Conservation (phyloP, 2,113 vertebrate genomes). For the Pyrgilauda ruficollis region DNA sequence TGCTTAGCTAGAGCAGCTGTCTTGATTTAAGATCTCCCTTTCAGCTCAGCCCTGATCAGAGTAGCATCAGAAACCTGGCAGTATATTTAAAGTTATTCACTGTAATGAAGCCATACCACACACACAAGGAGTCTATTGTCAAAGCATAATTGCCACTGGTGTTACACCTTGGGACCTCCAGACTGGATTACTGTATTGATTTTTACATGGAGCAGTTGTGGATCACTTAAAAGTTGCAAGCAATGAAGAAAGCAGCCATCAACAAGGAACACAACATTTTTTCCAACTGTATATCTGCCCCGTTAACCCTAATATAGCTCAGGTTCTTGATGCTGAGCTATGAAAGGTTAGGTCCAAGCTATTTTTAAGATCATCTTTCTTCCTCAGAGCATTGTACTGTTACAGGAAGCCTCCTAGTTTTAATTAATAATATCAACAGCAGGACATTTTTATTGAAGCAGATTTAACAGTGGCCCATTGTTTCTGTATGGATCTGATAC, state of each 20-base stretch:
- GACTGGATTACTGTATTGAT: conserved; percentile 45
- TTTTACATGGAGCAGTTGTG: conserved; percentile 4
- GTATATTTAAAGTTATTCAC: background rate
- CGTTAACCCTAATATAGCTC: background rate
- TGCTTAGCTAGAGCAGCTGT: background rate
- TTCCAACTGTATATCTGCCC: background rate
- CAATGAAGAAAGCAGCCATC: background rate
- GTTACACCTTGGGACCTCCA: conserved; percentile 12
- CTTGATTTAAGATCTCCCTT: background rate
- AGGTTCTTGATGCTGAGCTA: background rate
- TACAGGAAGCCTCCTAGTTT: background rate
- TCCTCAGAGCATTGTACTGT: background rate
- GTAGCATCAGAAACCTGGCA: background rate
- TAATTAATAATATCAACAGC: background rate
- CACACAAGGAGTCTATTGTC: background rate
- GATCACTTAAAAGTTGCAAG: background rate
- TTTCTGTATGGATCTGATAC: background rate
- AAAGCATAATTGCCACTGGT: conserved; percentile 6
- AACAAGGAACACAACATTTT: background rate
- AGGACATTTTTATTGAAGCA: background rate
- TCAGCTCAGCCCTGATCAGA: background rate
- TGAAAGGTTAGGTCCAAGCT: background rate
- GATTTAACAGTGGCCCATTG: background rate
- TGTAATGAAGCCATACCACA: conserved; percentile 8
- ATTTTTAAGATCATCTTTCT: background rate